These are phyloP conservation scores for Cyanistes caeruleus DNA, from an alignment of 2,113 vertebrate genomes.

Conservation along the genomic window DNA sequence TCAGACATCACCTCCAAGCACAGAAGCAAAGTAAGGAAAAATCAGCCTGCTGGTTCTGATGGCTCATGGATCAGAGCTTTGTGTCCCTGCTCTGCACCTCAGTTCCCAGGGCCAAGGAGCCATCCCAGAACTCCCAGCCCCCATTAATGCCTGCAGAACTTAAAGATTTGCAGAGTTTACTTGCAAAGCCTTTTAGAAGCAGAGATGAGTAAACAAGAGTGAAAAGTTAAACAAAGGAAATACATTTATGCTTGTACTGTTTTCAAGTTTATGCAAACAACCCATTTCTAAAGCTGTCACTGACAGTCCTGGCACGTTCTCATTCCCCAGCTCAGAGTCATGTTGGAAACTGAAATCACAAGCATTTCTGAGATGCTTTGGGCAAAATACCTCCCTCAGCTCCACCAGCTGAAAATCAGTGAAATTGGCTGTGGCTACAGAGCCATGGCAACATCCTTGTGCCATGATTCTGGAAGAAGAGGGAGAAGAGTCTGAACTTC, in stretches of 20 bases:
- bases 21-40: not conserved
- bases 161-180: constrained; percentile 77
- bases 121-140: constrained; percentile 38
- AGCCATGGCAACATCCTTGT: not conserved
- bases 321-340: constrained; percentile 22
- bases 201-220: constrained; percentile 73
- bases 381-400: constrained; percentile 34
- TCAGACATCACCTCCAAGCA: not conserved
- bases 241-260: constrained; percentile 76
- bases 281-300: constrained; percentile 70
- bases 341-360: constrained; percentile 36
- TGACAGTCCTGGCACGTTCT: constrained; percentile 66
- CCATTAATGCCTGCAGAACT: constrained; percentile 48
- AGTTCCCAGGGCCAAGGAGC: not conserved
- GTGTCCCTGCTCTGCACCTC: not conserved
- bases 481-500: not conserved
- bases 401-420: not conserved
- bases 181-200: constrained; percentile 79
- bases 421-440: not conserved
- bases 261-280: constrained; percentile 79
- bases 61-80: not conserved
- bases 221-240: constrained; percentile 77
- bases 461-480: not conserved
- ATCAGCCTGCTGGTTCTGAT: not conserved
- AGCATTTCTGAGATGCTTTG: constrained; percentile 67